A percentile compares a stretch with the other conserved stretches of the same genome.
Conservation (phyloP, 2,113 vertebrate species). For the Oryzias curvinotus region DNA sequence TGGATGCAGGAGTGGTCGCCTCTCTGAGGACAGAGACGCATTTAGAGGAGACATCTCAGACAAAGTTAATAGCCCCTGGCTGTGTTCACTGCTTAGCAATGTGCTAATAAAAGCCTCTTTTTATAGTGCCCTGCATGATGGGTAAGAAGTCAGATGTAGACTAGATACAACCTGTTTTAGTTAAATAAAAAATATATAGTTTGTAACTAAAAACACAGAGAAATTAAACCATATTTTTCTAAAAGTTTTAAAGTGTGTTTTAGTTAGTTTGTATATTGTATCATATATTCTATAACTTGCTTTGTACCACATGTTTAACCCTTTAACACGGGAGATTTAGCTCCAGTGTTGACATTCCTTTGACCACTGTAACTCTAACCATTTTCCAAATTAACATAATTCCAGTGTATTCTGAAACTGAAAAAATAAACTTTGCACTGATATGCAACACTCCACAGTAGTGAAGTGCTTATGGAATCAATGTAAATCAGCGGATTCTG, state of each 20-base stretch:
- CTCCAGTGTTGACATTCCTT: too few species aligned
- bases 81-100: constrained; percentile 30
- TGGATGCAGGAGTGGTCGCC: constrained; percentile 61
- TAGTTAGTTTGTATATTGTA: not conserved
- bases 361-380: too few species aligned
- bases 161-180: constrained; percentile 25
- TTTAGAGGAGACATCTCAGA: constrained; percentile 63
- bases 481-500: too few species aligned
- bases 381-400: too few species aligned
- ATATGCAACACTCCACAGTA: too few species aligned
- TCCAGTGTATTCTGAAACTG: too few species aligned
- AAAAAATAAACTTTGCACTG: too few species aligned
- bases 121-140: constrained; percentile 30
- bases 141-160: constrained; percentile 26
- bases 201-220: constrained; percentile 20
- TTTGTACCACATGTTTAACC: too few species aligned
- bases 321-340: too few species aligned
- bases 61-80: constrained; percentile 58
- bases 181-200: constrained; percentile 14
- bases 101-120: constrained; percentile 48
- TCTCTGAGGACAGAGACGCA: constrained; percentile 68
- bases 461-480: too few species aligned
- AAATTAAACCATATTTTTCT: not conserved
- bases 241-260: constrained; percentile 16
- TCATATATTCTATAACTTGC: too few species aligned